A percentile compares a stretch with the other conserved stretches of the same genome.
These are phyloP conservation scores for Fregata magnificens DNA, from an alignment of 2,113 vertebrate species.

Conservation along the genomic window DNA sequence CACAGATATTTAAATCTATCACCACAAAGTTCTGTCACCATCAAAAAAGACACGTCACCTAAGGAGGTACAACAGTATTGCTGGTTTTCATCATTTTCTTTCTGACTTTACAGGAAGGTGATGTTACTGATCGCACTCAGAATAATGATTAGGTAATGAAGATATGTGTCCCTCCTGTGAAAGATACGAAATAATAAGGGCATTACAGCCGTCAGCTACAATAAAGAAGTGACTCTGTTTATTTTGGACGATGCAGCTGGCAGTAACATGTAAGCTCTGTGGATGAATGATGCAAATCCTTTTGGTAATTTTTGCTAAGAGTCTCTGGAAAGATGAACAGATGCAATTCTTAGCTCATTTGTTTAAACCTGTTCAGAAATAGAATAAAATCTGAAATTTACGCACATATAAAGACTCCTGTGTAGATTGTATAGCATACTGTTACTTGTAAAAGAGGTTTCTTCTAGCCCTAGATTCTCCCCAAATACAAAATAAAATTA, in stretches of 20 bases:
- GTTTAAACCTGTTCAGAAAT: background rate
- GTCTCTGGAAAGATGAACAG: background rate
- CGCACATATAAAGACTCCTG: background rate
- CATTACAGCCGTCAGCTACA: background rate
- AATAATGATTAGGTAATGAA: background rate
- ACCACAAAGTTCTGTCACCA: accelerated
- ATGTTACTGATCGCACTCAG: background rate
- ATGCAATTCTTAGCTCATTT: background rate
- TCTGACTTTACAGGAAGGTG: background rate
- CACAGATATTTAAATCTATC: background rate
- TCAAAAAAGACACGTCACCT: background rate
- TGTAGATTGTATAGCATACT: background rate
- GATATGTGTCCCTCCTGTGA: background rate
- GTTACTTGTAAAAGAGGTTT: background rate
- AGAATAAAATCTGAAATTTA: background rate
- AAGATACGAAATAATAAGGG: background rate
- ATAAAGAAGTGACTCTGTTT: background rate
- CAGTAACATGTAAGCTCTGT: background rate
- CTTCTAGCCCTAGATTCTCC: background rate
- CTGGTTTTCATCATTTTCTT: background rate
- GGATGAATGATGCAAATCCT: background rate
- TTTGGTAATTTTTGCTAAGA: background rate
- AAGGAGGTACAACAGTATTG: background rate
- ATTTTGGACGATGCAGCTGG: background rate
- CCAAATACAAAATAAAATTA: background rate